Evolutionary conservation across 2,797 vertebrate species (phyloP).

Genomic region (Cephalopachus bancanus): DNA sequence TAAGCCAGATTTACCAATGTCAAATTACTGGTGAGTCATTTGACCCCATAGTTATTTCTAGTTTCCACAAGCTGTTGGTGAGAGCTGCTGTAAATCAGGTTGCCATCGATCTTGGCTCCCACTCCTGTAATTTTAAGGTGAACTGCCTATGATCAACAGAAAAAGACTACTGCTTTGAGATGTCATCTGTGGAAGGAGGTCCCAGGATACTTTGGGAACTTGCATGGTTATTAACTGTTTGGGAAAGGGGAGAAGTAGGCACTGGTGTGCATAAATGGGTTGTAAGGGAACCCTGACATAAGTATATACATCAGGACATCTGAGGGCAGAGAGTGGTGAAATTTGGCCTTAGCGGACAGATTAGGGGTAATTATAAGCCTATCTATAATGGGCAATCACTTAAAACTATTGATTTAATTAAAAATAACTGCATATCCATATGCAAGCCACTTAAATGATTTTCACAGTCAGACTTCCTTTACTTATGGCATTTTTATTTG

Average conservation of each 20-base stretch:
- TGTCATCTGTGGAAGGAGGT: constrained; percentile 13
- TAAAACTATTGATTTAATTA: constrained; percentile 74
- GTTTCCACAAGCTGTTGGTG: constrained; percentile 86
- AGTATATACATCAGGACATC: constrained; percentile 34
- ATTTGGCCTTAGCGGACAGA: constrained; percentile 29
- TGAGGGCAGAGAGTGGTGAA: not conserved
- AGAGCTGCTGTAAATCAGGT: constrained; percentile 86
- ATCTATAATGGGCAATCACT: constrained; percentile 61
- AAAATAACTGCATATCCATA: constrained; percentile 39
- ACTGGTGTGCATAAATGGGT: not conserved
- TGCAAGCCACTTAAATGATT: constrained; percentile 46
- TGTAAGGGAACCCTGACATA: not conserved
- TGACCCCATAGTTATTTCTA: constrained; percentile 88
- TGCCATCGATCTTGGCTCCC: constrained; percentile 83
- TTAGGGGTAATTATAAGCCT: constrained; percentile 29
- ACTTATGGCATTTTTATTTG: not conserved
- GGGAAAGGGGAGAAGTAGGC: constrained; percentile 40
- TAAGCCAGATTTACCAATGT: constrained; percentile 85
- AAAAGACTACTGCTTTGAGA: constrained; percentile 73
- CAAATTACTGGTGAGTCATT: constrained; percentile 83
- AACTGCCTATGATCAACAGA: constrained; percentile 78
- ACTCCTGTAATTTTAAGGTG: constrained; percentile 74
- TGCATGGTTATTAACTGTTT: constrained; percentile 39
- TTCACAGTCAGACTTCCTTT: not conserved
- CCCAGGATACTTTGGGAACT: constrained; percentile 56